These are phyloP conservation scores for Psilopogon haemacephalus DNA, from an alignment of 2,113 vertebrate genomes.

Conservation along the genomic window DNA sequence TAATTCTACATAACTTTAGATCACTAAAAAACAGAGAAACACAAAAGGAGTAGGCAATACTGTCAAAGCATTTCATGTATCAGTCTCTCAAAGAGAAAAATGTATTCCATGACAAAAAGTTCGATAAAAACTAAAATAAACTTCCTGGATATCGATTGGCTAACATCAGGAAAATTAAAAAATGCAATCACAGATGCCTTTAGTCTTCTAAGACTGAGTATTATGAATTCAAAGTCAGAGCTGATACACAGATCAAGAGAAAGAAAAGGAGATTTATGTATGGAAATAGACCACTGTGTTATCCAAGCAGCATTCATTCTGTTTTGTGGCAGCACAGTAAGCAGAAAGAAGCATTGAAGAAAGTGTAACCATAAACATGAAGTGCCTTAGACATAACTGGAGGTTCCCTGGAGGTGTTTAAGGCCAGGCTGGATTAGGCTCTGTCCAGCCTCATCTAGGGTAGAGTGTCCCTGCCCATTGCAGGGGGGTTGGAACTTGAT, in stretches of 20 bases:
- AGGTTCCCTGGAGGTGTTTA: too few relatives aligned
- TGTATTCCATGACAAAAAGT: background rate
- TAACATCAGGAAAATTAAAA: background rate
- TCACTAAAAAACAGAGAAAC: background rate
- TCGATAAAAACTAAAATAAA: background rate
- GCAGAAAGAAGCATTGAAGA: background rate
- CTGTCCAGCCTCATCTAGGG: too few relatives aligned
- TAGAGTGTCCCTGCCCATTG: too few relatives aligned
- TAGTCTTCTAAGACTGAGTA: background rate
- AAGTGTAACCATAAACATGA: background rate
- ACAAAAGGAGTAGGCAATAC: accelerated
- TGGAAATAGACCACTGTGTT: background rate
- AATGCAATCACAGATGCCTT: background rate
- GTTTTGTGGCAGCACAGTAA: background rate
- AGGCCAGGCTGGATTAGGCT: too few relatives aligned
- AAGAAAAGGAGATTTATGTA: background rate
- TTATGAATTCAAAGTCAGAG: background rate
- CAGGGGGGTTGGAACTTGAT: too few relatives aligned
- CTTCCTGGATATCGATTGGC: background rate
- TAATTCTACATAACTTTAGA: background rate
- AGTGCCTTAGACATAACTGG: background rate
- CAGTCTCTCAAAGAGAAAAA: background rate
- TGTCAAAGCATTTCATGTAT: background rate
- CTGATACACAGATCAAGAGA: background rate
- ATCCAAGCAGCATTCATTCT: background rate